Evolutionary conservation across 1,140 invertebrate genomes (phyloP), one percentile per base, ranked within the genome.

Genomic region (Heliconius hermathena): DNA sequence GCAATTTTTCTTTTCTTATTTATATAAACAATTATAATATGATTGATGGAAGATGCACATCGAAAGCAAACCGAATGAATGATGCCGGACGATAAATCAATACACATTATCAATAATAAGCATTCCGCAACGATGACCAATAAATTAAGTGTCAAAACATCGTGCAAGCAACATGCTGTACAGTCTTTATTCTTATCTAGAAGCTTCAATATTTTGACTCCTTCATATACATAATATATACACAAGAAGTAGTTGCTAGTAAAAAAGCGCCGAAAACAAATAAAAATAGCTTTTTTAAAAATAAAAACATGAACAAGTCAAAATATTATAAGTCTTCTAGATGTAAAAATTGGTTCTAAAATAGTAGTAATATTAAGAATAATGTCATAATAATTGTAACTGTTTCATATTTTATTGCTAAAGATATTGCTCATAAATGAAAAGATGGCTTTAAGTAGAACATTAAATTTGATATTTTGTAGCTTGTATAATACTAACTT

Each of bases 161-260:
- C 89, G 91, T 91, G 90, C 92, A 93, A 88, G 91, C 87, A 87
- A 87, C 91, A 93, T 93, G 92, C 88, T 87, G 81, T 80, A n/a
- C n/a, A 80, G 85, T 86, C 73, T 87, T 82, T 84, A 80, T 82
- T 85, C 84, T 54, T 76, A 66, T 84, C 74, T 85, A 83, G 81
- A 82, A 52, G 71, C 81, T 87, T 84, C 71, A 78, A 89, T 84
- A 85, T 84, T 88, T 85, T 86, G 84, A 88, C 83, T 78, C 71
- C 26, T 38, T 60, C n/a, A 22, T 20, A 29, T n/a, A 46, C 41
- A 46, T 46, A 41, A 41, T 73, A 36, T n/a, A 29, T 38, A 74
- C 8, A 76, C 73, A 38, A 54, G 52, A 60, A 77, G 29, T 60
- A 80, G 70, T 75, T 73, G 38, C 70, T 72, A 29, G 33, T 20